phyloP scores from a whole-genome alignment of 1,140 invertebrate species.

The Trialeurodes vaporariorum region DNA sequence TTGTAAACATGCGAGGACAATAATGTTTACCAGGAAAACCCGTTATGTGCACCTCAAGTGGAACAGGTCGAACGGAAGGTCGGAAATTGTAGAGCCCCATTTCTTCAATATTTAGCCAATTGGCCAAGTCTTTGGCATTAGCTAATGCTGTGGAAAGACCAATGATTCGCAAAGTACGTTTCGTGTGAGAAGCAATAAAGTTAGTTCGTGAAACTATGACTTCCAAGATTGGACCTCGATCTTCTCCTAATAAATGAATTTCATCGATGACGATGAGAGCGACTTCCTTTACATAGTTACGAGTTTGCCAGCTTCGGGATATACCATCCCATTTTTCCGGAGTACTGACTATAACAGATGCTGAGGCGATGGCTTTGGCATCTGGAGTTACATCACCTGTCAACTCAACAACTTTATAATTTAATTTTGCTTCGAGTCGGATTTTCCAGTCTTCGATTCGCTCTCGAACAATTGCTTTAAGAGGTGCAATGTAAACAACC shows the following conservation, averaged over 20 bases:
- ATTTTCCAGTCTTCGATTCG: conserved; percentile 92
- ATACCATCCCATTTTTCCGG: conserved; percentile 99
- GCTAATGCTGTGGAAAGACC: conserved; percentile 95
- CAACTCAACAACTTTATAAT: conserved; percentile 85
- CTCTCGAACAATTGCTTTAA: conserved; percentile 95
- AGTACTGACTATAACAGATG: conserved; percentile 94
- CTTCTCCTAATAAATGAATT: conserved; percentile 91
- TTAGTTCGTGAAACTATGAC: conserved; percentile 76
- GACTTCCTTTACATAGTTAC: conserved; percentile 88
- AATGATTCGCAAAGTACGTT: conserved; percentile 66
- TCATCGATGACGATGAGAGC: conserved; percentile 95
- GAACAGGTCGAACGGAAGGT: conserved; percentile 93
- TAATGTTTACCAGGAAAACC: conserved; percentile 96
- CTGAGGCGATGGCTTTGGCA: conserved; percentile 63
- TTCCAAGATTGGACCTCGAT: conserved; percentile 72
- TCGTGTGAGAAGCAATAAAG: conserved; percentile 81
- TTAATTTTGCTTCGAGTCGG: conserved; percentile 65
- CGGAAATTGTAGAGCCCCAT: conserved; percentile 96
- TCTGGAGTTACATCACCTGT: conserved; percentile 95
- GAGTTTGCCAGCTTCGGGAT: conserved; percentile 91
- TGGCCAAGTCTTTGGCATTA: conserved; percentile 91
- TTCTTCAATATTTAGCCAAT: conserved; percentile 86
- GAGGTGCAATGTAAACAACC: conserved; percentile 95
- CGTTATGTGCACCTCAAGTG: conserved; percentile 86
- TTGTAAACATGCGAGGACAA: conserved; percentile 97